phyloP scores from a whole-genome alignment of 2,797 vertebrate species.

The Gambusia yucatana region DNA sequence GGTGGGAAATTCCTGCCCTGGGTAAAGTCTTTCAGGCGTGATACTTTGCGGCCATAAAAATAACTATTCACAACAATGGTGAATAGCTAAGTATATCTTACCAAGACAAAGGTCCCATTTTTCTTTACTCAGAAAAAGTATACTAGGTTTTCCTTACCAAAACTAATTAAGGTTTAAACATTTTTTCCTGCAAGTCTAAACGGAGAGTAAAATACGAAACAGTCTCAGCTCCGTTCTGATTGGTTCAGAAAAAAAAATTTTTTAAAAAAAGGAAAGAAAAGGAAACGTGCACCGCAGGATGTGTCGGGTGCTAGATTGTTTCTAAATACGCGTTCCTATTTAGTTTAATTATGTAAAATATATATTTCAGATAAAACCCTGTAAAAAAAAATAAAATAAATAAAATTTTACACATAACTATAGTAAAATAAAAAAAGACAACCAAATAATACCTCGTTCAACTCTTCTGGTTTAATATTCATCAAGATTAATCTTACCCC shows the following conservation, averaged over 20 bases:
- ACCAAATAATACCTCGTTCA: neutral
- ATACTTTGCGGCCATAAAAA: no score
- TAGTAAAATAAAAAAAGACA: neutral
- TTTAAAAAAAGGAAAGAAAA: neutral
- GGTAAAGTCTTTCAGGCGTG: conserved; percentile 12
- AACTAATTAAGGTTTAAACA: neutral
- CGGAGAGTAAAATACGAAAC: accelerated
- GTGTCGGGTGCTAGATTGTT: conserved; percentile 3
- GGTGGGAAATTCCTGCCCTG: accelerated
- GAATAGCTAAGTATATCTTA: no score
- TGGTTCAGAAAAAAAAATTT: conserved; percentile 34
- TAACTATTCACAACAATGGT: neutral
- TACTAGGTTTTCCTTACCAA: neutral
- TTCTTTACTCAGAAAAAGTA: no score
- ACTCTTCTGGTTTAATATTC: neutral
- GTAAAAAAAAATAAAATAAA: neutral
- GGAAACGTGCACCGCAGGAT: conserved; percentile 8
- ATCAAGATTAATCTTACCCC: neutral
- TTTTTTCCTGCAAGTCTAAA: neutral
- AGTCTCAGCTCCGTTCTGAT: neutral
- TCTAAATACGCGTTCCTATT: neutral
- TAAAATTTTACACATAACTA: neutral
- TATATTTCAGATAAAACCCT: neutral
- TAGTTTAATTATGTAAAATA: no score
- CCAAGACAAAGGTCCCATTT: neutral